A percentile compares a stretch with the other conserved stretches of the same genome.
Evolutionary conservation across 2,888 invertebrate species (phyloP).

Genomic region (Alitta virens): DNA sequence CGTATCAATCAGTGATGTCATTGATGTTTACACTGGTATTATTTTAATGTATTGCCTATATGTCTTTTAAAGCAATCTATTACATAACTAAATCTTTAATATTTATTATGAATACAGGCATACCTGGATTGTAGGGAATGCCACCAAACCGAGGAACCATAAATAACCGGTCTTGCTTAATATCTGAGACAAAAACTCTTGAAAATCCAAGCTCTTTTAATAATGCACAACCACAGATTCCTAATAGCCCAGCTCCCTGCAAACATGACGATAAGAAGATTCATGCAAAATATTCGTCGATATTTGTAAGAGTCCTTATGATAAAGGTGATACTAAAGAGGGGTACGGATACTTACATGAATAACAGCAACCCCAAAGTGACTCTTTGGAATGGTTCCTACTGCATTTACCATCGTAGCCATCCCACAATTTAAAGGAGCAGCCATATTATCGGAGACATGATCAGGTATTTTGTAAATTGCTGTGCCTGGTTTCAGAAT

Average conservation of each 20-base stretch:
- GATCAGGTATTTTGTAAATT: conserved; percentile 29
- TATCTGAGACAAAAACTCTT: conserved; percentile 21
- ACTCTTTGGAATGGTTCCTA: conserved; percentile 20
- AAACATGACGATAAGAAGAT: too few species aligned
- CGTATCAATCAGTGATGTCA: too few species aligned
- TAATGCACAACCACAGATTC: conserved; percentile 25
- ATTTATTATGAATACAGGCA: too few species aligned
- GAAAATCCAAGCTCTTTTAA: conserved; percentile 21
- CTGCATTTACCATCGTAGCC: conserved; percentile 33
- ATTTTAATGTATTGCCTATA: too few species aligned
- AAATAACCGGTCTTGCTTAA: conserved; percentile 6
- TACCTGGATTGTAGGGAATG: neutral
- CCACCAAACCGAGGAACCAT: conserved; percentile 17
- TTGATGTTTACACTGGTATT: too few species aligned
- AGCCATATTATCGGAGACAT: conserved; percentile 29
- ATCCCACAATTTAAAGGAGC: conserved; percentile 37
- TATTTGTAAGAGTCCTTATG: neutral
- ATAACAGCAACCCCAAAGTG: conserved; percentile 1
- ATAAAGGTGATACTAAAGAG: neutral
- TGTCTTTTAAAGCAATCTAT: too few species aligned
- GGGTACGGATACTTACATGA: neutral
- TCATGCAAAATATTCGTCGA: neutral
- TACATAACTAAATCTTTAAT: too few species aligned
- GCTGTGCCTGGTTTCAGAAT: conserved; percentile 31
- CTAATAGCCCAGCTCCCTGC: conserved; percentile 27